Percentiles rank a stretch among this genome's conserved stretches.
Evolutionary conservation across 2,113 vertebrate species (phyloP).

Genomic region (Sterrhoptilus dennistouni): DNA sequence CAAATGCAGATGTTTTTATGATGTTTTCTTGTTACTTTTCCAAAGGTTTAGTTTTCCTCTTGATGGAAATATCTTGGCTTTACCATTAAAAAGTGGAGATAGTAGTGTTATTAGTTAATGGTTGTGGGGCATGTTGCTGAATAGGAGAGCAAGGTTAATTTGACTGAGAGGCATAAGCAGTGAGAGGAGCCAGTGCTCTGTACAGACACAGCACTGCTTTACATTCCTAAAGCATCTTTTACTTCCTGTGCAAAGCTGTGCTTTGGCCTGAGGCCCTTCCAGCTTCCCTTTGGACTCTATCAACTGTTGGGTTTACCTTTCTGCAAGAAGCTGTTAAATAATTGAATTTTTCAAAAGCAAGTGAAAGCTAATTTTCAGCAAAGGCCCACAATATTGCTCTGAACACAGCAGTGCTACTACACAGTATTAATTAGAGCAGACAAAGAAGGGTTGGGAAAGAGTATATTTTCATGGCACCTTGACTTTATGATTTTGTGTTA

Average conservation of each 20-base stretch:
- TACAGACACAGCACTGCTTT: constrained; percentile 37
- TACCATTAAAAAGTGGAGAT: neutral
- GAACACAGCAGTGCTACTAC: neutral
- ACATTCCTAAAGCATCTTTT: constrained; percentile 65
- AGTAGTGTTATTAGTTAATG: neutral
- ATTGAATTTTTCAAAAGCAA: constrained; percentile 12
- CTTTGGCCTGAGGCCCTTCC: constrained; percentile 37
- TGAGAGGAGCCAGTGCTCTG: neutral
- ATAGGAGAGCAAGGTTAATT: neutral
- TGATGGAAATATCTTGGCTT: neutral
- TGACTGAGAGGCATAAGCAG: neutral
- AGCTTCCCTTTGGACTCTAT: constrained; percentile 38
- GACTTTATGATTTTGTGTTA: neutral
- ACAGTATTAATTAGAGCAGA: neutral
- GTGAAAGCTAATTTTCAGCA: constrained; percentile 1
- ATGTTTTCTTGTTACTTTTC: neutral
- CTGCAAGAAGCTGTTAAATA: constrained; percentile 33
- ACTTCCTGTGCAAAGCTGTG: constrained; percentile 37
- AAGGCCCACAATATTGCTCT: neutral
- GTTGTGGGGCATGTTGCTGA: neutral
- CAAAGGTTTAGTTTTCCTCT: neutral
- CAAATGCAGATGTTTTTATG: neutral
- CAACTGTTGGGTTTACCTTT: constrained; percentile 42
- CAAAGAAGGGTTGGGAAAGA: neutral
- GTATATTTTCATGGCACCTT: neutral